phyloP scores from a whole-genome alignment of 2,888 invertebrate species.

The Chrysomela aeneicollis region DNA sequence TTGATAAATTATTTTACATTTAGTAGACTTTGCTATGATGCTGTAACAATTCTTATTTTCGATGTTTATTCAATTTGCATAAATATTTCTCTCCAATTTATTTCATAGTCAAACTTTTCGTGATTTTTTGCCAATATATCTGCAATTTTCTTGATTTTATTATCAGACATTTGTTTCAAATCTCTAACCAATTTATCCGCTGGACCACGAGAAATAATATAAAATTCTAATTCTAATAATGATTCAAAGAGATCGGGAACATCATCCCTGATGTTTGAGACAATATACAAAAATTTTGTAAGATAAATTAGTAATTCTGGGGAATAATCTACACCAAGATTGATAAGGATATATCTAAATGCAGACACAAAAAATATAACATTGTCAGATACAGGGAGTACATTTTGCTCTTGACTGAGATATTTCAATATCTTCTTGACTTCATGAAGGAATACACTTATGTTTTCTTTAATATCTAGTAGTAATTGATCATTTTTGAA shows the following conservation, averaged over 20 bases:
- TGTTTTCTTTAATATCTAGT: slow-evolving; percentile 34
- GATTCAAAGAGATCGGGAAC: slow-evolving; percentile 43
- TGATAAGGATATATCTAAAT: slow-evolving; percentile 46
- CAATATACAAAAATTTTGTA: slow-evolving; percentile 43
- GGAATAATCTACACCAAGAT: slow-evolving; percentile 43
- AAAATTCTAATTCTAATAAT: slow-evolving; percentile 49
- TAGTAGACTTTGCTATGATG: too few species aligned
- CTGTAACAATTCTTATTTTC: too few species aligned
- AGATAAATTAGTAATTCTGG: slow-evolving; percentile 43
- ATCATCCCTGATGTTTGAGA: slow-evolving; percentile 41
- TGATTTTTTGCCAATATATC: slow-evolving; percentile 40
- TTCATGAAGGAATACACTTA: slow-evolving; percentile 40
- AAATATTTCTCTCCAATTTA: slow-evolving; percentile 17
- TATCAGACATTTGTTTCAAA: slow-evolving; percentile 37
- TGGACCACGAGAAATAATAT: slow-evolving; percentile 44
- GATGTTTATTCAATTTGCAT: not conserved
- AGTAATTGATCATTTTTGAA: slow-evolving; percentile 36
- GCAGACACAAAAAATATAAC: slow-evolving; percentile 49
- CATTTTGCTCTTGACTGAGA: slow-evolving; percentile 46
- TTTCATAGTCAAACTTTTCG: slow-evolving; percentile 35
- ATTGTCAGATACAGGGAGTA: slow-evolving; percentile 49
- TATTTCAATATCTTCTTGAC: slow-evolving; percentile 44
- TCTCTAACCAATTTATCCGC: slow-evolving; percentile 39
- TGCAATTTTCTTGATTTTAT: slow-evolving; percentile 38
- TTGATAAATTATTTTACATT: too few species aligned